Percentiles rank a stretch among this genome's conserved stretches.
phyloP scores from a whole-genome alignment of 2,888 invertebrate species.

The Drosophila multiciliata region DNA sequence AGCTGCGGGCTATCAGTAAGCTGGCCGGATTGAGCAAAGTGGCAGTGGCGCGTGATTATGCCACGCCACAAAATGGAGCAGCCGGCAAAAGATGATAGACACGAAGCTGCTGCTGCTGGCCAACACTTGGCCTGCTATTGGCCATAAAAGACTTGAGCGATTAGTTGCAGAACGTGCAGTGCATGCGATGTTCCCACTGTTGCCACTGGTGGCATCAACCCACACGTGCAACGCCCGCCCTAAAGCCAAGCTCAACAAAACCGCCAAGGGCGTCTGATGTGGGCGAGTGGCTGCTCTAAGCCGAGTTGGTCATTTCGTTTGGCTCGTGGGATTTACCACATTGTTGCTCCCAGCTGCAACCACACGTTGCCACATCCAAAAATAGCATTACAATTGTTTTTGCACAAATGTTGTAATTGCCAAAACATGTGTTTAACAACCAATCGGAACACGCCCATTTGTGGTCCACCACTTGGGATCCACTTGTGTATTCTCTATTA shows the following conservation, averaged over 20 bases:
- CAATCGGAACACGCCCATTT: constrained; percentile 42
- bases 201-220: constrained; percentile 32
- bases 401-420: constrained; percentile 51
- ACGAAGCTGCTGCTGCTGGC: constrained; percentile 20
- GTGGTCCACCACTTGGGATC: constrained; percentile 11
- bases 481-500: constrained; percentile 16
- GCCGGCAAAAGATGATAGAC: constrained; percentile 48
- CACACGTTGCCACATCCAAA: constrained; percentile 8
- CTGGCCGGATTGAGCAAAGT: constrained; percentile 71
- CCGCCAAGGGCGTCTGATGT: constrained; percentile 13
- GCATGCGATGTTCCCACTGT: constrained; percentile 51
- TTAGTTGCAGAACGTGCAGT: constrained; percentile 76
- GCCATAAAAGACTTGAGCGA: constrained; percentile 80
- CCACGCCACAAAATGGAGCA: constrained; percentile 22
- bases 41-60: constrained; percentile 68
- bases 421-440: constrained; percentile 56
- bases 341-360: constrained; percentile 42
- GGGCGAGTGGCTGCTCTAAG: constrained; percentile 32
- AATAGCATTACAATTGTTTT: constrained; percentile 44
- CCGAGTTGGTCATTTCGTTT: constrained; percentile 48
- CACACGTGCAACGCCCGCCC: constrained; percentile 19
- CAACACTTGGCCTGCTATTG: constrained; percentile 29
- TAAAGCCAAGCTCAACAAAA: constrained; percentile 37
- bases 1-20: constrained; percentile 52
- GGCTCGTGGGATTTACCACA: constrained; percentile 58